phyloP scores from a whole-genome alignment of 2,888 invertebrate species.

The Eumerus sabulonum region DNA sequence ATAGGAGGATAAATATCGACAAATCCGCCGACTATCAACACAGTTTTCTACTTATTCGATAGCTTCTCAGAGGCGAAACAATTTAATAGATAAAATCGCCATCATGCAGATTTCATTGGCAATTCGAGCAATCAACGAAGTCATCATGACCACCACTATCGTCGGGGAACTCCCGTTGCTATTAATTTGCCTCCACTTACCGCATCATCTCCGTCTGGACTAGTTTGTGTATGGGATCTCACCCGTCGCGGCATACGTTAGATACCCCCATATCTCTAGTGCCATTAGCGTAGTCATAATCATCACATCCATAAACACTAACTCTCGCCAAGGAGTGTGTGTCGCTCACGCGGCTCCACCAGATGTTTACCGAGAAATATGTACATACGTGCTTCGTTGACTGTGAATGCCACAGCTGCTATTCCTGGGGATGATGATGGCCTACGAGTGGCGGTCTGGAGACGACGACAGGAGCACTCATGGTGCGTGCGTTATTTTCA shows the following conservation, averaged over 20 bases:
- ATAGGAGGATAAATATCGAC: too few species aligned
- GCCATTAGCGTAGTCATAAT: constrained; percentile 63
- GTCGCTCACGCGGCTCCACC: constrained; percentile 20
- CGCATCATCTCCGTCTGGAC: constrained; percentile 21
- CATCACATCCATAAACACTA: constrained; percentile 62
- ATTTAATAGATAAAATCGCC: constrained; percentile 22
- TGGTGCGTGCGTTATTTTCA: constrained; percentile 58
- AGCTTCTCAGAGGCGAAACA: not conserved
- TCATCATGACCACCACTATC: constrained; percentile 7
- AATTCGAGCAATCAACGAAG: constrained; percentile 34
- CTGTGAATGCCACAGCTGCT: too few species aligned
- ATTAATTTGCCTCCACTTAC: constrained; percentile 34
- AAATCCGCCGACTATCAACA: too few species aligned
- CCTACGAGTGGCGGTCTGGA: constrained; percentile 3
- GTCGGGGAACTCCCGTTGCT: constrained; percentile 27
- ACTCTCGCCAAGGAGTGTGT: constrained; percentile 36
- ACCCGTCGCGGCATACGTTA: not conserved
- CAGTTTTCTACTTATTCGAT: too few species aligned
- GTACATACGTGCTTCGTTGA: too few species aligned
- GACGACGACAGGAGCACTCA: constrained; percentile 20
- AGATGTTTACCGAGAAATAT: constrained; percentile 42
- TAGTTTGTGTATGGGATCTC: constrained; percentile 28
- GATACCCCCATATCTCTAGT: constrained; percentile 32
- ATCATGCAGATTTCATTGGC: constrained; percentile 32
- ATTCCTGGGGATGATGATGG: too few species aligned